Base-by-base conservation (phyloP, 2,113 vertebrate genomes). In the Macrotis lagotis region DNA sequence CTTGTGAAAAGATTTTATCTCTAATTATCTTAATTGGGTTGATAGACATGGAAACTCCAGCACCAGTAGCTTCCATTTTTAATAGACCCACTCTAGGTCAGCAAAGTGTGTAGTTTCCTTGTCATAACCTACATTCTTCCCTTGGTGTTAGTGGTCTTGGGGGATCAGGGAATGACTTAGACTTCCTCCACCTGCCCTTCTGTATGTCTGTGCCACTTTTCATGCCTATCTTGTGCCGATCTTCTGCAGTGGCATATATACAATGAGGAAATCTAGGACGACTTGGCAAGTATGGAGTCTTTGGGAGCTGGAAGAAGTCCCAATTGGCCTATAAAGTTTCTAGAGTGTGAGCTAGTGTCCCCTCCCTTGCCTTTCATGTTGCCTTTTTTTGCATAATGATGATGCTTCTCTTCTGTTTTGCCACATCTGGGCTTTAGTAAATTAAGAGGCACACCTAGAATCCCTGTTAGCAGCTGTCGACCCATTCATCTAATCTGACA, bases 371-470 rank as follows among this genome's bases (percentile, higher is more conserved):
- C 94, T 90, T 92, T 96, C 91, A 92, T 25, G 16, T 91, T 83
- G 66, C 24, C 94, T 49, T 95, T 97, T 96, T 96, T 53, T 95
- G 48, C 48, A 49, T 90, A 50, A 50, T 90, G 25, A 28, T 90
- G 89, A 90, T 90, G 89, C 48, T 49, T 49, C 47, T 97, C 93
- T 96, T 96, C 96, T 95, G 95, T 95, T 97, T 95, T 94, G 91
- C 53, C 95, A 90, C 50, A 91, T 94, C 96, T 96, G 93, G 53
- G 95, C 95, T 95, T 95, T 96, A 51, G 92, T 94, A 96, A 97
- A 96, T 95, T 92, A 96, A 96, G 88, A 97, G 94, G 90, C 95
- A 97, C 96, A 98, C 98, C 96, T 96, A 97, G 94, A 95, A 37
- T 95, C 97, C 97, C 96, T 94, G 95, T 97, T 97, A 95, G 95